phyloP scores from a whole-genome alignment of 2,113 vertebrate genomes.

The Paracanthobrama guichenoti region DNA sequence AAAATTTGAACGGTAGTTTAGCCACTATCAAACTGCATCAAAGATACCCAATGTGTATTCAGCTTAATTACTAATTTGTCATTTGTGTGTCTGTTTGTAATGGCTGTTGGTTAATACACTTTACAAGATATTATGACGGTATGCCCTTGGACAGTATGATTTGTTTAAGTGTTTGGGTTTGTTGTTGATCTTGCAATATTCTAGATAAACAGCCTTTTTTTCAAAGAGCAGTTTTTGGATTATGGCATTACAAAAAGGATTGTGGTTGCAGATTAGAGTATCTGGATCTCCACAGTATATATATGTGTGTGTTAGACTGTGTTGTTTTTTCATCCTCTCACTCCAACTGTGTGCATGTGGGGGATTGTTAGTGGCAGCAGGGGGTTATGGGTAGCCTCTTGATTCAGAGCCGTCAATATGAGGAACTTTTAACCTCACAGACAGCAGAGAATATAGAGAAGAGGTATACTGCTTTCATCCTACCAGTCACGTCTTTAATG shows the following conservation, averaged over 20 bases:
- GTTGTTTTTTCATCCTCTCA: not conserved
- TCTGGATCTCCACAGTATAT: not conserved
- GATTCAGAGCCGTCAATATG: constrained; percentile 35
- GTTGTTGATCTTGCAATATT: not conserved
- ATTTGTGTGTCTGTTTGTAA: not conserved
- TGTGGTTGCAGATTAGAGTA: constrained; percentile 1
- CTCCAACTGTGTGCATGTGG: constrained; percentile 18
- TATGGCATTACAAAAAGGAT: constrained; percentile 11
- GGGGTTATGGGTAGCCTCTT: constrained; percentile 35
- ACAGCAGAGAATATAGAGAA: constrained; percentile 14
- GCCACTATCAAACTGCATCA: not conserved
- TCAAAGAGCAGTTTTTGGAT: not conserved
- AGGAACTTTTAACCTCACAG: constrained; percentile 41
- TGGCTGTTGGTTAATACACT: not conserved
- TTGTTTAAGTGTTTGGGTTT: not conserved
- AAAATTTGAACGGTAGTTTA: not conserved
- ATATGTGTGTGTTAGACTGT: not conserved
- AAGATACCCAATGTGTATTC: not conserved
- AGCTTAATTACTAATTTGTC: not conserved
- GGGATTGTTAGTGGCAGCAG: constrained; percentile 17
- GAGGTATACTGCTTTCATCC: constrained; percentile 11
- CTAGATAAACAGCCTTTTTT: not conserved
- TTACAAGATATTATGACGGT: too few relatives aligned
- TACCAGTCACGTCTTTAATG: not conserved
- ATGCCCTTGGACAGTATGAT: not conserved